Evolutionary conservation across 92 coral and sea anemone species (phyloP), one percentile per base, ranked within the genome.

Genomic region (Siderastrea radians): DNA sequence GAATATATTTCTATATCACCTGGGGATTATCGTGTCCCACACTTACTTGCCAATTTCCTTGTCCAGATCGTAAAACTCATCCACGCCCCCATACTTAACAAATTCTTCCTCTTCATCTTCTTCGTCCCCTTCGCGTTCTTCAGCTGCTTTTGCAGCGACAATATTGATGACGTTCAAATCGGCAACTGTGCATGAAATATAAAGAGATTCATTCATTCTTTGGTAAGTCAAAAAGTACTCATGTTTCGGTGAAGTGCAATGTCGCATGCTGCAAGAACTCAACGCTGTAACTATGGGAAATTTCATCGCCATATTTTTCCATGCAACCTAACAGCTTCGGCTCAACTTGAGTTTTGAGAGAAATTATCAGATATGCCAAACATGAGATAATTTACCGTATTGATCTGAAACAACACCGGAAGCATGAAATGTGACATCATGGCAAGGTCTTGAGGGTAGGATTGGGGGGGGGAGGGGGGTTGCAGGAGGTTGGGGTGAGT

Each of bases 11-110:
- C 12, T 7, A 8, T 13, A 19, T 49, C 54, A 53, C 1, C 2
- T 3, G 7, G 52, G 49, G 13, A 8, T 53, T 9, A 44, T 55
- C n/a, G 7, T 72, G 52, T 52, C n/a, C 57, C 49, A 15, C 67
- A 85, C 96, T 86, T 84, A 94, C 98, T 91, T 93, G 78, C 98
- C 98, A 44, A 95, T 93, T 72, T 95, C 98, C 75, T 95, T 94
- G 53, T 83, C 90, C 26, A 95, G 80, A 49, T 93, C 93, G 64
- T 95, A 95, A 68, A 93, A 95, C 77, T 95, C 98, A 51, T 95
- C 98, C 7, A 93, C 98, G 7, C 94, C 88, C n/a, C 98, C 98
- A 69, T 90, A 91, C 68, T 95, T 95, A 11, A 92, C 92, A 67
- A 95, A 91, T 60, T 90, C 91, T 13, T 94, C 94, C 14, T 88